Conservation (phyloP, 2,113 vertebrate genomes). For the human region DNA sequence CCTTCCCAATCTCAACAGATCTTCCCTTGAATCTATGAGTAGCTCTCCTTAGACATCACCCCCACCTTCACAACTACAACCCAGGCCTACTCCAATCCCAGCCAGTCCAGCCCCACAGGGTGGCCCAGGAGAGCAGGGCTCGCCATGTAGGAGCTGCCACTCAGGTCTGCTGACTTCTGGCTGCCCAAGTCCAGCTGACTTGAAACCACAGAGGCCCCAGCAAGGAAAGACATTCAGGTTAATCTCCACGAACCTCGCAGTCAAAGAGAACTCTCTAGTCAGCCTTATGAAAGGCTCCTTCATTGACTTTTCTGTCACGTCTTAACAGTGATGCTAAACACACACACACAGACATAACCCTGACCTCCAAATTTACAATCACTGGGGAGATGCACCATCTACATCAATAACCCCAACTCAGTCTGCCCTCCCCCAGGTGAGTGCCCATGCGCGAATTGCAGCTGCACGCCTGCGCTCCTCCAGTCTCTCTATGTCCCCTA, state of each 20-base stretch:
- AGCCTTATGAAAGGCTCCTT: constrained; percentile 69
- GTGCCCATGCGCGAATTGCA: rapidly evolving
- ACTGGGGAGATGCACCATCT: rapidly evolving
- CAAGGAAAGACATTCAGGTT: constrained; percentile 64
- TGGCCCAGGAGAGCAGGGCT: not conserved
- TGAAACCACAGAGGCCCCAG: constrained; percentile 46
- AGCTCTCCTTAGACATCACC: not conserved
- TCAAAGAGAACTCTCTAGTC: constrained; percentile 68
- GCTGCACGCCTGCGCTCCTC: rapidly evolving
- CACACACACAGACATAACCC: not conserved
- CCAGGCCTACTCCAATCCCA: not conserved
- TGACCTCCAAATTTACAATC: not conserved
- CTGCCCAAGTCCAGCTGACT: constrained; percentile 68
- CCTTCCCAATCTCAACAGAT: not conserved
- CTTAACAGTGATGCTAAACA: not conserved
- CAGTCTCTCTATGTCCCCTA: rapidly evolving
- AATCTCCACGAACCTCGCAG: constrained; percentile 69
- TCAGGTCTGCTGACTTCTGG: not conserved
- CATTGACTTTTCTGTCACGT: not conserved
- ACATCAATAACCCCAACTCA: no score
- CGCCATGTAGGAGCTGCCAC: not conserved
- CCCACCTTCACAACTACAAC: not conserved
- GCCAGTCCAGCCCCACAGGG: not conserved
- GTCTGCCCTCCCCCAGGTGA: not conserved
- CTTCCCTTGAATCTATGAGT: not conserved